These are phyloP conservation scores for Bombus sylvicola DNA, from an alignment of 1,140 invertebrate genomes.

Conservation along the genomic window DNA sequence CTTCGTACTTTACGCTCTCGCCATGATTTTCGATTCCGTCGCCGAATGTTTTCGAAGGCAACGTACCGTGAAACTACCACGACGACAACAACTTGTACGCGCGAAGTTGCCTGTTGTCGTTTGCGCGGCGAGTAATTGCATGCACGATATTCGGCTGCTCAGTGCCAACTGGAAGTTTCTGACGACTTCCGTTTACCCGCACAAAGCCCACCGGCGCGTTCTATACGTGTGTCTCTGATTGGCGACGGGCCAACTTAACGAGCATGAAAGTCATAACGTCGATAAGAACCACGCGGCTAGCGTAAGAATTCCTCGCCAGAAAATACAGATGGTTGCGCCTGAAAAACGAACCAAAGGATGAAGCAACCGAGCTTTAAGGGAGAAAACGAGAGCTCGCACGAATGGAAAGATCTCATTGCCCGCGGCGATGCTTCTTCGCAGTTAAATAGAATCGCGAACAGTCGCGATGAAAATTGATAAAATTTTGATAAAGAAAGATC, in stretches of 20 bases:
- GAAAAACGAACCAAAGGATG: neutral
- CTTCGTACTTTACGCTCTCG: neutral
- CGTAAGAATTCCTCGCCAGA: conserved; percentile 51
- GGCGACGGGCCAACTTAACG: conserved; percentile 62
- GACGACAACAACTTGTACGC: conserved; percentile 28
- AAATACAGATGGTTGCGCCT: conserved; percentile 17
- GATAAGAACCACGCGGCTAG: conserved; percentile 36
- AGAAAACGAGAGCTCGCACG: neutral
- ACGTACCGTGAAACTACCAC: conserved; percentile 22
- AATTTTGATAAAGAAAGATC: conserved; percentile 20
- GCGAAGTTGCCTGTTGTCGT: conserved; percentile 13
- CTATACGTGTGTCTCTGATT: conserved; percentile 50
- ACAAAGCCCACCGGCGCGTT: conserved; percentile 25
- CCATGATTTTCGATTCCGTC: neutral
- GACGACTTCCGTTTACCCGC: conserved; percentile 60
- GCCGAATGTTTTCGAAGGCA: conserved; percentile 21
- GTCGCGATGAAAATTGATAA: conserved; percentile 11
- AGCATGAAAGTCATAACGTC: conserved; percentile 52
- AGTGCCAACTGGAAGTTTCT: conserved; percentile 64
- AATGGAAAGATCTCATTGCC: neutral
- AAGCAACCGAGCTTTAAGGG: neutral
- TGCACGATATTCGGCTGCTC: conserved; percentile 61
- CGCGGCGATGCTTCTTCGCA: neutral
- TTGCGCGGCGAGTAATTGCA: conserved; percentile 63
- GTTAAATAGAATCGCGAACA: neutral